These are phyloP conservation scores for Holcopasites calliopsidis DNA, from an alignment of 1,140 invertebrate species.

Conservation along the genomic window DNA sequence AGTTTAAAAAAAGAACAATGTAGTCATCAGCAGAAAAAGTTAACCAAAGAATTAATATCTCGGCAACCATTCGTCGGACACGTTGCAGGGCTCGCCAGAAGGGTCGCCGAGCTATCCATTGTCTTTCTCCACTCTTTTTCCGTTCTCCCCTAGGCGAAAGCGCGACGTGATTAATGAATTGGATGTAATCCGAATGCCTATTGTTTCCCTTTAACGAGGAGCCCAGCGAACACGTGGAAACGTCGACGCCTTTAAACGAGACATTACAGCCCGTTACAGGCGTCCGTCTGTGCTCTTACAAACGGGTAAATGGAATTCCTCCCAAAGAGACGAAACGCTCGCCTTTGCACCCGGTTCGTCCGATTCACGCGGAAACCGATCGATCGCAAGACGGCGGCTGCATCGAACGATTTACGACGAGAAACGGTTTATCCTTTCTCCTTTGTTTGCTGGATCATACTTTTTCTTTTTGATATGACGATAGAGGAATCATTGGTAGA, in stretches of 20 bases:
- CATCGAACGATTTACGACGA: constrained; percentile 5
- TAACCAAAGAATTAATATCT: constrained; percentile 55
- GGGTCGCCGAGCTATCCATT: constrained; percentile 50
- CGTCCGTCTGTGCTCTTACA: background rate
- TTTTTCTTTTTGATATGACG: background rate
- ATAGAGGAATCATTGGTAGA: background rate
- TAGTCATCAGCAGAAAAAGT: constrained; percentile 6
- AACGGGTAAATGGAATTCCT: constrained; percentile 25
- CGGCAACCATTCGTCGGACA: constrained; percentile 27
- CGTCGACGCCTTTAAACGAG: constrained; percentile 55
- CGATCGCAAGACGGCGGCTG: background rate
- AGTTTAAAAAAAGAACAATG: too few relatives aligned
- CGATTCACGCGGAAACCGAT: background rate
- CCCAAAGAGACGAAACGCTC: constrained; percentile 26
- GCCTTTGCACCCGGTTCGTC: background rate
- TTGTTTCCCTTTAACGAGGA: constrained; percentile 66
- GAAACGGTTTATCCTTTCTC: background rate
- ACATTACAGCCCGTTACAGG: constrained; percentile 36
- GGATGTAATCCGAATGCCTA: constrained; percentile 66
- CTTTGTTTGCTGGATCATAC: background rate
- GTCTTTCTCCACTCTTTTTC: constrained; percentile 20
- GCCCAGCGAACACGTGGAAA: constrained; percentile 40
- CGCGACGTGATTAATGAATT: constrained; percentile 66
- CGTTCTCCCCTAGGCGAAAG: background rate
- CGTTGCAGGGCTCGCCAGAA: background rate